These are phyloP conservation scores for Teleogryllus occipitalis DNA, from an alignment of 1,140 invertebrate species.

Conservation along the genomic window DNA sequence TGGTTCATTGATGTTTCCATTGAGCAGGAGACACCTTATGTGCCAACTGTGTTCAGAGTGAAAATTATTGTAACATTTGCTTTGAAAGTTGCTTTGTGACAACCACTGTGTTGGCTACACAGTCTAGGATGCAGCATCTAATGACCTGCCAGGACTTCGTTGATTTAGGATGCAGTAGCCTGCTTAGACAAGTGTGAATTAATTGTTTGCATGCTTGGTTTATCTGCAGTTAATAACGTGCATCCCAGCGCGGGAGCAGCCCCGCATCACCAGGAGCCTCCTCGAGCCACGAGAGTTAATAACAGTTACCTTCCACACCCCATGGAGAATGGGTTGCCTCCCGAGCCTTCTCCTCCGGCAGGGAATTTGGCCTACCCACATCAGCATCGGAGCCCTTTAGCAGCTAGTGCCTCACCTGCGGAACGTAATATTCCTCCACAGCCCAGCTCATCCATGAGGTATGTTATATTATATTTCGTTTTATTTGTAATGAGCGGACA, in stretches of 20 bases:
- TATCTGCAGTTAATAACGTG: slow-evolving; percentile 43
- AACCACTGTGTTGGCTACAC: not conserved
- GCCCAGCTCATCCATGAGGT: slow-evolving; percentile 45
- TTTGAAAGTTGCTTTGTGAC: not conserved
- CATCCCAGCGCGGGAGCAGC: slow-evolving; percentile 37
- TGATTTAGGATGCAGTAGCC: too few species aligned
- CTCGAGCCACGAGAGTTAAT: slow-evolving; percentile 34
- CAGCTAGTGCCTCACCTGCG: slow-evolving; percentile 38
- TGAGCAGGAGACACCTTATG: not conserved
- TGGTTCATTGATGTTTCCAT: too few species aligned
- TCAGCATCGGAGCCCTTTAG: slow-evolving; percentile 29
- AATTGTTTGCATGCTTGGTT: slow-evolving; percentile 8
- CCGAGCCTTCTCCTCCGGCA: slow-evolving; percentile 38
- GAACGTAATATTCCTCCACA: slow-evolving; percentile 37
- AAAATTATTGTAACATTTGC: not conserved
- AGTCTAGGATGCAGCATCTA: not conserved
- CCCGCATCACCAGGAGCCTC: slow-evolving; percentile 33
- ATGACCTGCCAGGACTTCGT: too few species aligned
- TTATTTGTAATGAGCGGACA: too few species aligned
- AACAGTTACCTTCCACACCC: slow-evolving; percentile 37
- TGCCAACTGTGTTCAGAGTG: not conserved
- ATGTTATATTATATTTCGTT: slow-evolving; percentile 17
- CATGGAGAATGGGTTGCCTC: slow-evolving; percentile 45
- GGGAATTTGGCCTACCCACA: slow-evolving; percentile 12
- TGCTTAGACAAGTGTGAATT: too few species aligned